Percentiles rank a stretch among this genome's conserved stretches.
Conservation (phyloP, 1,140 invertebrate genomes). For the Megathymus violae region DNA sequence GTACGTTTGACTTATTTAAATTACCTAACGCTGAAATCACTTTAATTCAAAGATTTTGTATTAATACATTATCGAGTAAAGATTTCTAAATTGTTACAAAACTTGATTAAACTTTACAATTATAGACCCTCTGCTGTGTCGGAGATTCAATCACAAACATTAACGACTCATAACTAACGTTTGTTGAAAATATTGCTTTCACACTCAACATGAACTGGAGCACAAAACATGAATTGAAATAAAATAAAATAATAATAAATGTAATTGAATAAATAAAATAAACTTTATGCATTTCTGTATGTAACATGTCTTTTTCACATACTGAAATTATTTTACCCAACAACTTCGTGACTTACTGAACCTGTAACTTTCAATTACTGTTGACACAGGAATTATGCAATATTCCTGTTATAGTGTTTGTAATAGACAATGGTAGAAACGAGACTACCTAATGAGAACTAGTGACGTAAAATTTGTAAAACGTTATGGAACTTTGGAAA, state of each 20-base stretch:
- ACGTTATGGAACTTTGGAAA: too few relatives aligned
- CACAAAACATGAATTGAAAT: too few relatives aligned
- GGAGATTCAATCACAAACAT: constrained; percentile 11
- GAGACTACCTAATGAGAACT: too few relatives aligned
- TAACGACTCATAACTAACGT: constrained; percentile 7
- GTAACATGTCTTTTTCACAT: constrained; percentile 14
- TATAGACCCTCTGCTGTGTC: constrained; percentile 6
- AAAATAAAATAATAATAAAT: too few relatives aligned
- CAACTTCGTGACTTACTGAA: too few relatives aligned
- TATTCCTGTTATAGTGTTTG: too few relatives aligned
- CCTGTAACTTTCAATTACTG: too few relatives aligned
- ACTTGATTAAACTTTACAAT: constrained; percentile 9
- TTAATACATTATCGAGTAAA: constrained; percentile 23
- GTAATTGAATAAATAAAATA: too few relatives aligned
- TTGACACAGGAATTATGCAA: too few relatives aligned
- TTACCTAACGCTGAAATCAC: constrained; percentile 22
- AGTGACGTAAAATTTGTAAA: too few relatives aligned
- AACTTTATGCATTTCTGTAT: background rate
- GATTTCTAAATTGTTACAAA: constrained; percentile 30
- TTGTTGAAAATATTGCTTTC: constrained; percentile 11
- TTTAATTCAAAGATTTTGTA: constrained; percentile 16
- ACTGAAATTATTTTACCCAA: background rate
- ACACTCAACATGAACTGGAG: background rate
- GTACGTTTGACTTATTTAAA: constrained; percentile 4
- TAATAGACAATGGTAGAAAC: too few relatives aligned